Evolutionary conservation across 2,888 invertebrate species (phyloP), one percentile per base, ranked within the genome.

Genomic region (Lymantria monacha): DNA sequence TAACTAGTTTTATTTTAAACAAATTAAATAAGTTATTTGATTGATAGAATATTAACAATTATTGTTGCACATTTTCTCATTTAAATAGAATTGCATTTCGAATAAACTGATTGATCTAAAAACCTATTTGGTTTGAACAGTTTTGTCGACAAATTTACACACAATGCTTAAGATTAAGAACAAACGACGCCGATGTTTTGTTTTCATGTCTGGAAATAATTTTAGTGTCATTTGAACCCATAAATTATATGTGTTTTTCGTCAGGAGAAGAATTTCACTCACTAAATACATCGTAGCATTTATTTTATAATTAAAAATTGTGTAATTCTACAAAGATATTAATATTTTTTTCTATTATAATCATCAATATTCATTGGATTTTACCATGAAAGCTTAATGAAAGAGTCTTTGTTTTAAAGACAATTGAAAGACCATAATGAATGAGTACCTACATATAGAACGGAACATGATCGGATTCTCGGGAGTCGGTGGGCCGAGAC

Each of bases 121-220:
- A 22, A 5, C 22, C 5, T 22, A 22, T 73, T 76, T 66, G 72
- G 74, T 40, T 8, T 82, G 81, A 85, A 83, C 83, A 71, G 76
- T 80, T 81, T 81, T 81, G 83, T 81, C 77, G 79, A 70, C 67
- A 75, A 76, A 86, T 87, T 86, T 85, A 75, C 86, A 86, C 83
- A 86, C 87, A 84, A 85, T 84, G 85, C 84, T 83, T 77, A 78
- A 80, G 81, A 81, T 83, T 77, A 78, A 80, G 81, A 81, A 79
- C 79, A 80, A 82, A 76, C 78, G 78, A 75, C 70, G 63, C 61
- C 68, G 61, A 74, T 81, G 80, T 83, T 82, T 80, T 81, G 64
- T 58, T 81, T 79, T 78, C 75, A 72, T 74, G 71, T 66, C 69
- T 79, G 76, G 67, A 76, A 79, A 81, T 77, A 63, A 78, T 70